Base-by-base conservation (phyloP, 2,113 vertebrate genomes). In the Grus americana region DNA sequence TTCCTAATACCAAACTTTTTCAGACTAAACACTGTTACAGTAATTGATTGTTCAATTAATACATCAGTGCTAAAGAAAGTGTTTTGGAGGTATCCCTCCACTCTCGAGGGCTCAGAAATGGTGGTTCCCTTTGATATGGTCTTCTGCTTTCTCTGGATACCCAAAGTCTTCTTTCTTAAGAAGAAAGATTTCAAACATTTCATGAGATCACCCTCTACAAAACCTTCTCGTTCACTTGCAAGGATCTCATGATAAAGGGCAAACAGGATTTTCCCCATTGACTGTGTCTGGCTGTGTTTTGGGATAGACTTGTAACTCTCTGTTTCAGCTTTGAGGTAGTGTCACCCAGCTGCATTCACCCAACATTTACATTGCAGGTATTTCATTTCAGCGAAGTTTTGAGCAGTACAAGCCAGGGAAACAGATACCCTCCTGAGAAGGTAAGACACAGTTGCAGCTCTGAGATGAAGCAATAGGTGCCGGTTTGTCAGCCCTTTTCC, bases 301-400 rank as follows among this genome's bases (percentile, higher is more conserved):
- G 44, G 62, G 22, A 32, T 29, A 46, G 58, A 54, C 11, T 75
- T 83, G 72, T 24, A 72, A 72, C 9, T 29, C 6, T 5, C 18
- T 26, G 6, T 67, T 75, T 67, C 59, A 62, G 29, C 36, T 86
- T 57, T 90, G 78, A 66, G 66, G 46, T 62, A 36, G 18, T 0
- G 0, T 17, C 52, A 27, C 29, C 30, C 50, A 67, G 10, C 18
- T 83, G 44, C 34, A 34, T 78, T 88, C 42, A 75, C 21, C 30
- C 44, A n/a, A 59, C 20, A 36, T 87, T 88, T 80, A 55, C 50
- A 46, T 91, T 79, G n/a, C 90, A 98, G 98, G 97, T 97, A 34
- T 97, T 98, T 91, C 98, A 98, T 70, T 97, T 97, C 65, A 80
- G 83, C 79, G 96, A 94, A 42, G 65, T 92, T 86, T 55, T 88